Conservation (phyloP, 2,113 vertebrate genomes). For the Coregonus clupeaformis region DNA sequence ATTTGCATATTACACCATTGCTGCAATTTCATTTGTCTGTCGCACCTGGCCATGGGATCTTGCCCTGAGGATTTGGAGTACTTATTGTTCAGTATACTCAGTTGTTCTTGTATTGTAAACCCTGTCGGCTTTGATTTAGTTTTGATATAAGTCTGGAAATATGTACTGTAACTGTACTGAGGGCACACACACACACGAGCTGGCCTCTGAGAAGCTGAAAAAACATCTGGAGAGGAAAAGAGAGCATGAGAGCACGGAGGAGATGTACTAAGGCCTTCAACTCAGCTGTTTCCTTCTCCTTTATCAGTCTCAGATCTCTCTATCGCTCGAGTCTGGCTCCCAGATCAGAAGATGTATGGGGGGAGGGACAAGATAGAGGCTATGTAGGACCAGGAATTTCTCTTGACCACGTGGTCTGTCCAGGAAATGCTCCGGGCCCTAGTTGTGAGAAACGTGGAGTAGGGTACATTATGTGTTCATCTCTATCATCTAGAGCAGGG, state of each 20-base stretch:
- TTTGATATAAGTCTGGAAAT: constrained; percentile 1
- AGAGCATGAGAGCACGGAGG: constrained; percentile 8
- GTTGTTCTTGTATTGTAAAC: background rate
- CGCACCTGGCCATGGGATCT: constrained; percentile 37
- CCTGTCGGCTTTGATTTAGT: background rate
- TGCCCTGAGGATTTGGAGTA: background rate
- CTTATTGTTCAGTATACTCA: background rate
- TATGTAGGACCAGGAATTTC: background rate
- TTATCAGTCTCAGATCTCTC: background rate
- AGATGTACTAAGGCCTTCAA: background rate
- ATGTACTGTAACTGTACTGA: background rate
- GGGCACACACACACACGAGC: background rate
- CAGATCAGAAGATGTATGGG: constrained; percentile 10
- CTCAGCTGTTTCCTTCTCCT: constrained; percentile 9
- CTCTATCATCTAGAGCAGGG: background rate
- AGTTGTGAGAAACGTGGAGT: background rate
- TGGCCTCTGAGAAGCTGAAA: background rate
- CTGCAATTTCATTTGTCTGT: background rate
- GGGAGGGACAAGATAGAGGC: constrained; percentile 6
- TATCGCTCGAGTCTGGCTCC: background rate
- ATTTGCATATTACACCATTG: constrained; percentile 27
- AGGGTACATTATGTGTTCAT: no score
- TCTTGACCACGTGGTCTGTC: no score
- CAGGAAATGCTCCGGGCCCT: background rate
- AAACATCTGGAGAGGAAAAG: background rate